Conservation (phyloP, 2,113 vertebrate genomes). For the Sminthopsis crassicaudata region DNA sequence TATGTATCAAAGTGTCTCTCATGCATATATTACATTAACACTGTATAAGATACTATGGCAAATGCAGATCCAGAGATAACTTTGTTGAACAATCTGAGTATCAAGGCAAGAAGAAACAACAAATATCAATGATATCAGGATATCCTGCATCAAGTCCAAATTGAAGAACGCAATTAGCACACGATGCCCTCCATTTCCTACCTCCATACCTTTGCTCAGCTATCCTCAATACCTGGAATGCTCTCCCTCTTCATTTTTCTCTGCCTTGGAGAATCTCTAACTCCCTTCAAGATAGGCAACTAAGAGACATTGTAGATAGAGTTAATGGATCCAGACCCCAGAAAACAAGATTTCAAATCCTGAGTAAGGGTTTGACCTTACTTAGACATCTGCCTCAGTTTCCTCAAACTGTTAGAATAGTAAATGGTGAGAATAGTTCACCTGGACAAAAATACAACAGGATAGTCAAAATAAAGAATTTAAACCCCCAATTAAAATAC, state of each 20-base stretch:
- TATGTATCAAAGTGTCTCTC: neutral
- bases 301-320: neutral
- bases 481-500: constrained; percentile 39
- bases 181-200: neutral
- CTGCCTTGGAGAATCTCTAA: neutral
- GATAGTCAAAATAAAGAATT: constrained; percentile 18
- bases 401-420: constrained; percentile 37
- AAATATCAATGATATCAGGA: neutral
- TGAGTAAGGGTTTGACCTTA: neutral
- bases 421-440: neutral
- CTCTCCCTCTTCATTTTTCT: neutral
- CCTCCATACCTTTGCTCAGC: neutral
- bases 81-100: neutral
- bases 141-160: neutral
- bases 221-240: neutral
- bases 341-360: neutral
- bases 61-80: neutral
- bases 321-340: neutral
- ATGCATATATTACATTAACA: neutral
- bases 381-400: neutral
- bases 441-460: neutral
- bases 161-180: neutral
- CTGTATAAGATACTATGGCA: neutral
- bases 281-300: neutral
- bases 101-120: neutral